Conservation (phyloP, 2,888 invertebrate species). For the Pachymerium ferrugineum region DNA sequence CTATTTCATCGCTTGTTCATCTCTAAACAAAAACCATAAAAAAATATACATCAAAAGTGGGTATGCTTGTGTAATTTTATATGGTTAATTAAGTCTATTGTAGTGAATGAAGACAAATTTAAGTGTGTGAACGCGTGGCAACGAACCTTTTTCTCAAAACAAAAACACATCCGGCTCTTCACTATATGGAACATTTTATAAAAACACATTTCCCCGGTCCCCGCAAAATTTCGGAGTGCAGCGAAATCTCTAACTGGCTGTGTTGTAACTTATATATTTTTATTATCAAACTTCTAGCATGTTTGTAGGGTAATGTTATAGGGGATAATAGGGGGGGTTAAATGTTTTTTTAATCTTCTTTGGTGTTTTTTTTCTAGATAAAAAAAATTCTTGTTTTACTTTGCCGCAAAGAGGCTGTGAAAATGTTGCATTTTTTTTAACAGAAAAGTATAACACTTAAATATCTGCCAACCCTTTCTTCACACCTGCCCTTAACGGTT, state of each 20-base stretch:
- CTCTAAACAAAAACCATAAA: not conserved
- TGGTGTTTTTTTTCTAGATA: not conserved
- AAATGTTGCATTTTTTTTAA: too few relatives aligned
- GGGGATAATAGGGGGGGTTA: not conserved
- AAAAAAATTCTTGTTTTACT: not conserved
- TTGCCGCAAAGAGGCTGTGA: not conserved
- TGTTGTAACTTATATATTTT: not conserved
- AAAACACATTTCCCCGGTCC: not conserved
- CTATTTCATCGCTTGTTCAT: not conserved
- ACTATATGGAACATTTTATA: not conserved
- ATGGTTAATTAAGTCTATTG: not conserved
- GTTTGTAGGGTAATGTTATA: not conserved
- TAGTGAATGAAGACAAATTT: not conserved
- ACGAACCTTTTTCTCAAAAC: too few relatives aligned
- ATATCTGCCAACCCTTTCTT: slow-evolving; percentile 3
- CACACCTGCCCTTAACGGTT: not conserved
- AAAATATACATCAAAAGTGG: not conserved
- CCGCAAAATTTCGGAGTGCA: not conserved
- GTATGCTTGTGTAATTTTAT: not conserved
- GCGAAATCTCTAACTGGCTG: not conserved
- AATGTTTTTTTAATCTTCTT: too few relatives aligned
- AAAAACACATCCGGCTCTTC: too few relatives aligned
- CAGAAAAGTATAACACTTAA: too few relatives aligned
- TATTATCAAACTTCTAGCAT: not conserved
- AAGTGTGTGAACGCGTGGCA: not conserved